Base-by-base conservation (phyloP, 2,888 invertebrate genomes). In the Crocallis elinguaria region DNA sequence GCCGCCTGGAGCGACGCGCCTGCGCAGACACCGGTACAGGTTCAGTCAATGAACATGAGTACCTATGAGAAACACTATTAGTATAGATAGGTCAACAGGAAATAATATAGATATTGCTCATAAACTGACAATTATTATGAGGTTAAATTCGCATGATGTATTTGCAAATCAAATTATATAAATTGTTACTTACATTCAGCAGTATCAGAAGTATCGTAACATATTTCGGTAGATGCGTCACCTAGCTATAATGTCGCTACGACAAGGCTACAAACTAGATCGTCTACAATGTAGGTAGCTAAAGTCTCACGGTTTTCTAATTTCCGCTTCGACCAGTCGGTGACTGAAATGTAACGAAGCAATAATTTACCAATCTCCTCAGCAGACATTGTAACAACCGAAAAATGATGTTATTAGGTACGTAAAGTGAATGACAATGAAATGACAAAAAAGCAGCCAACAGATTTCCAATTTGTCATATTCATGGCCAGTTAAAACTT, bases 191-290 rank as follows among this genome's bases (percentile, higher is more conserved):
- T 19, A 36, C 11, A n/a, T 37, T 2, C 9, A 23, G 9, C 6
- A 17, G 13, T 39, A 1, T 27, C 12, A 5, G 3, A 11, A n/a
- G 23, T 29, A 41, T 39, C 29, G 36, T 44, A 29, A 43, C 25
- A 36, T 19, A 84, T 85, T 84, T 86, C 61, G 67, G 80, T 82
- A 75, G 77, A 71, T 86, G 83, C 82, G 85, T 87, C 87, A 88
- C 75, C 73, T 71, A 71, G 71, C 69, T 77, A 76, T 77, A 79
- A 82, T 76, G 76, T 75, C 67, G 74, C 71, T 67, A 67, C 75
- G 73, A 73, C 80, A 73, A 75, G 71, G 65, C 66, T 71, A 69
- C 71, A 71, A 67, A 81, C 79, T 73, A 74, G 71, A 74, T 78
- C 67, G 64, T 75, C 75, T 71, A 76, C 64, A 71, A 78, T 73